Base-by-base conservation (phyloP, 2,888 invertebrate genomes). In the Proisotoma minuta region DNA sequence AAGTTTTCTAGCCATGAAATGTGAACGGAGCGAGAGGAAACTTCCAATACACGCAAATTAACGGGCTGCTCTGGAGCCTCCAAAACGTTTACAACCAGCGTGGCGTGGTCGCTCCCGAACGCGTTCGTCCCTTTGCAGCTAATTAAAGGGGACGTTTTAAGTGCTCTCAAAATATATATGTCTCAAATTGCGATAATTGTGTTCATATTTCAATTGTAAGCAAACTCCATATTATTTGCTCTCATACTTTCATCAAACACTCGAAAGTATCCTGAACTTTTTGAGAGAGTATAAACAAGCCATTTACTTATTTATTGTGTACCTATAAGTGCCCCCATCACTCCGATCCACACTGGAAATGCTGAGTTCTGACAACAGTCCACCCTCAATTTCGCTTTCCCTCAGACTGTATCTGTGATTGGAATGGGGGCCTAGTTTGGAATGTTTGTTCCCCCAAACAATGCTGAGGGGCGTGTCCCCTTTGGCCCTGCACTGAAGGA, bases 1-100 rank as follows among this genome's bases (percentile, higher is more conserved):
- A 91, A 91, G 10, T 92, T 91, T 72, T 88, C 87, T 28, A 87
- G 88, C 95, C 94, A 95, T 1, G 90, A 87, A 74, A 95, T 82
- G 75, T 89, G 88, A 68, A 92, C 85, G 26, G 88, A 85, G 63
- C 91, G 83, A 62, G 92, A 91, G 74, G 89, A 87, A 76, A 89
- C 89, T 71, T 91, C 90, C 75, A 88, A 86, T 56, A 92, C 87
- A 73, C 88, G 84, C 69, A 93, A 85, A 76, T 91, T 90, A 76
- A 87, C 86, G 2, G 94, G 93, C 77, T 89, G 86, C 78, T 94
- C 94, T 1, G 94, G 93, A 47, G 89, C 88, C 82, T 94, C 87
- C n/a, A n/a, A n/a, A n/a, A n/a, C n/a, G n/a, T n/a, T n/a, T n/a
- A n/a, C n/a, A n/a, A n/a, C n/a, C n/a, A n/a, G n/a, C n/a, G n/a